Conservation (phyloP, 2,113 vertebrate species). For the Tachysurus vachellii region DNA sequence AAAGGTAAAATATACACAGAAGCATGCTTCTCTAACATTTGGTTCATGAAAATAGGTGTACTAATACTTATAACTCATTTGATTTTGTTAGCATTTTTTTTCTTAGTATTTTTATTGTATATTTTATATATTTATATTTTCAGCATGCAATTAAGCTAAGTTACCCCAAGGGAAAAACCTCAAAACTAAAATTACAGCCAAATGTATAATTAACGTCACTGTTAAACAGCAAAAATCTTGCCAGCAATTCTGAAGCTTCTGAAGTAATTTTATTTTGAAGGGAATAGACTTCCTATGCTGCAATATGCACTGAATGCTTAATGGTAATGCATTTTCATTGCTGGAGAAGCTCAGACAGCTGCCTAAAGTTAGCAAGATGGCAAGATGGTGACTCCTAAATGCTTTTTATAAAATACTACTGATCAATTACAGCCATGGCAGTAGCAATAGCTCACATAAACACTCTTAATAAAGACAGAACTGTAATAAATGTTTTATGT, state of each 20-base stretch:
- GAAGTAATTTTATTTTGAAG: not conserved
- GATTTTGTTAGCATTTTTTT: not conserved
- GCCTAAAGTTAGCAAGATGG: conserved; percentile 9
- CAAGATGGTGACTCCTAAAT: not conserved
- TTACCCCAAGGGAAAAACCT: not conserved
- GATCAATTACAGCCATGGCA: not conserved
- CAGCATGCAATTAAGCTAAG: not conserved
- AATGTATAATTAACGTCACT: not conserved
- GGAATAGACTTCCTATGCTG: not conserved
- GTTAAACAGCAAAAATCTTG: not conserved
- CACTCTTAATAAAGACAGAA: conserved; percentile 2
- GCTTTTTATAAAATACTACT: conserved; percentile 4
- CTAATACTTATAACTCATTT: not conserved
- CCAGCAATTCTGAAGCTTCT: not conserved
- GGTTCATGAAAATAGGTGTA: not conserved
- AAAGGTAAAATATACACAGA: not conserved
- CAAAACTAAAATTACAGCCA: not conserved
- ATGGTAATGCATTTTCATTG: not conserved
- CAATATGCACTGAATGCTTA: not conserved
- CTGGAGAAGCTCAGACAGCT: not conserved
- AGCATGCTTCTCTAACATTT: not conserved
- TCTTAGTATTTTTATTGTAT: not conserved
- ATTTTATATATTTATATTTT: not conserved
- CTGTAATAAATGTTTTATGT: not conserved
- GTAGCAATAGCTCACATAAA: not conserved